Evolutionary conservation across 1,140 invertebrate genomes (phyloP).

Genomic region (Apis florea): DNA sequence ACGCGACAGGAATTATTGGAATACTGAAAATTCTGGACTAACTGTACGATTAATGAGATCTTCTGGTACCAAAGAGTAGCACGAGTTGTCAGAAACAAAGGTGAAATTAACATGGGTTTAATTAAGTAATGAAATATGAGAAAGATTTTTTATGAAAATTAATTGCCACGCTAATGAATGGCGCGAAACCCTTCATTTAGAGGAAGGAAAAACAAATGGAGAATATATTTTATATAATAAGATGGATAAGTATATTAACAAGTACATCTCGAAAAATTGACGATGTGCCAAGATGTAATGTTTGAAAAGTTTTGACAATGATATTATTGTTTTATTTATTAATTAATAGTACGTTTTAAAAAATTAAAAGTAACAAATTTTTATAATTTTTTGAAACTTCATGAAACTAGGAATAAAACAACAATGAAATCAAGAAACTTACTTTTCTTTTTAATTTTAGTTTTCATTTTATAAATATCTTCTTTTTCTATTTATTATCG

Average conservation of each 20-base stretch:
- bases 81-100: slow-evolving; percentile 23
- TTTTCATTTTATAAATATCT: too few relatives aligned
- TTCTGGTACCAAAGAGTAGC: background rate
- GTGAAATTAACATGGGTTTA: slow-evolving; percentile 15
- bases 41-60: slow-evolving; percentile 16
- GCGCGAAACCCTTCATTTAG: background rate
- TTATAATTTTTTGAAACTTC: too few relatives aligned
- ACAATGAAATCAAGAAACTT: too few relatives aligned
- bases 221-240: background rate
- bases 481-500: too few relatives aligned
- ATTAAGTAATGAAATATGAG: slow-evolving; percentile 17
- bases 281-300: too few relatives aligned
- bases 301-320: too few relatives aligned
- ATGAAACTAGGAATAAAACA: too few relatives aligned
- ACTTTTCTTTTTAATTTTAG: too few relatives aligned
- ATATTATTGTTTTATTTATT: too few relatives aligned
- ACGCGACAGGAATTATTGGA: background rate
- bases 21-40: slow-evolving; percentile 2
- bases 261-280: too few relatives aligned
- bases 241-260: background rate
- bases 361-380: too few relatives aligned
- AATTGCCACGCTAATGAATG: slow-evolving; percentile 1
- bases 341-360: too few relatives aligned
- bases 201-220: background rate
- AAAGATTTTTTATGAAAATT: background rate